These are phyloP conservation scores for Trachymyrmex cornetzi DNA, from an alignment of 1,140 invertebrate genomes.

Conservation along the genomic window DNA sequence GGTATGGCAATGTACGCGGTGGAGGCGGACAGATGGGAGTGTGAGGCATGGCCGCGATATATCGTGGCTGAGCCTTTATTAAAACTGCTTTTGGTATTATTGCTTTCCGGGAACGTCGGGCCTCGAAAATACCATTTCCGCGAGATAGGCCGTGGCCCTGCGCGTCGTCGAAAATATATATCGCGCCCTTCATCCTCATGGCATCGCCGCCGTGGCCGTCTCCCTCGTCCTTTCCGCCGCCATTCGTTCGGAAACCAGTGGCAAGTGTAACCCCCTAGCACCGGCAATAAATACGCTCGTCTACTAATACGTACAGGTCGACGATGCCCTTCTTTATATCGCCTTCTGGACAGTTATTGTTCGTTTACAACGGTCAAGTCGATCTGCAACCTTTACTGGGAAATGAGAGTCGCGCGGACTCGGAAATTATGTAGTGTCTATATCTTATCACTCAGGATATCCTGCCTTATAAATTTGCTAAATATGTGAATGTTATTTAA, in stretches of 20 bases:
- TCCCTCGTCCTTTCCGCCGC: neutral
- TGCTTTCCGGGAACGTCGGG: conserved; percentile 79
- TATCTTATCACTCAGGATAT: too few relatives aligned
- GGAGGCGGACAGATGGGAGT: conserved; percentile 68
- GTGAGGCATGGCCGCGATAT: conserved; percentile 76
- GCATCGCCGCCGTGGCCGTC: conserved; percentile 1
- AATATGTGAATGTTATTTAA: too few relatives aligned
- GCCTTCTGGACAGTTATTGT: conserved; percentile 66
- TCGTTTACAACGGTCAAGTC: conserved; percentile 54
- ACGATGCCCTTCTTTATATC: conserved; percentile 69
- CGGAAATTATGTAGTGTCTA: conserved; percentile 33
- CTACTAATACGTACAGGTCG: conserved; percentile 70
- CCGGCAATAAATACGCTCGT: conserved; percentile 76
- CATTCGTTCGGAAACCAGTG: conserved; percentile 37
- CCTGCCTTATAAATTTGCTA: too few relatives aligned
- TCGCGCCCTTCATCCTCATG: neutral
- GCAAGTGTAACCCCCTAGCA: conserved; percentile 58
- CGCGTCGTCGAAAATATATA: conserved; percentile 69
- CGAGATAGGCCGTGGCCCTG: conserved; percentile 73
- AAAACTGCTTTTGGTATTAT: conserved; percentile 81
- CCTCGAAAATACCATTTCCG: conserved; percentile 79
- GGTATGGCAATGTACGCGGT: conserved; percentile 49
- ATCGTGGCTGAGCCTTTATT: conserved; percentile 79
- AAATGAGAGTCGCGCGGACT: conserved; percentile 32
- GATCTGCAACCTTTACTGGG: conserved; percentile 39